phyloP scores from a whole-genome alignment of 2,113 vertebrate species.

The Pteruthius melanotis region DNA sequence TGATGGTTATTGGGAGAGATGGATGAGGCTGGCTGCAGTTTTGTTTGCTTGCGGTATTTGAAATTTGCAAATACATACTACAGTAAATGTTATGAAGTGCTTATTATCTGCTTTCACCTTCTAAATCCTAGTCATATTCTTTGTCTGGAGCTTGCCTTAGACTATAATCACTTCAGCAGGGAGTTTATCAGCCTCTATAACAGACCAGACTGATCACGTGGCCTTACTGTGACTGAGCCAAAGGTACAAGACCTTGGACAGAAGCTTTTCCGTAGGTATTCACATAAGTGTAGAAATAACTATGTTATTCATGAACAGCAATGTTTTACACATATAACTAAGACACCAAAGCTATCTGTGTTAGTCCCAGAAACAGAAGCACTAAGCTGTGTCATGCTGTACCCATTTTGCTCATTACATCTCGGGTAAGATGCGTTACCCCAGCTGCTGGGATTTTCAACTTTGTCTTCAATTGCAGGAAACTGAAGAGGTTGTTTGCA shows the following conservation, averaged over 20 bases:
- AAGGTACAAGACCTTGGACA: neutral
- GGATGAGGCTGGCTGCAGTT: neutral
- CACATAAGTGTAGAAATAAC: neutral
- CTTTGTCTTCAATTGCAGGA: neutral
- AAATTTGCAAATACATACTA: neutral
- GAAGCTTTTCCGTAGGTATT: neutral
- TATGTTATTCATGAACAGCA: neutral
- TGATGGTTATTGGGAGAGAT: neutral
- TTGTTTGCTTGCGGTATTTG: neutral
- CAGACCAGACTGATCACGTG: rapidly evolving
- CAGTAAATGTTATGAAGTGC: neutral
- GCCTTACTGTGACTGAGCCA: neutral
- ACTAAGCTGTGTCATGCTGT: neutral
- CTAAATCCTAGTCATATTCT: neutral
- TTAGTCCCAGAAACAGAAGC: neutral
- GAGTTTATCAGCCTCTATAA: neutral
- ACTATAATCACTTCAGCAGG: neutral
- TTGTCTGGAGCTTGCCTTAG: neutral
- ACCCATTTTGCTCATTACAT: neutral
- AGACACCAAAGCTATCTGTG: neutral
- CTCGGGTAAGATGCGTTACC: neutral
- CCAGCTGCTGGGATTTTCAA: neutral
- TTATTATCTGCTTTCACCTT: neutral
- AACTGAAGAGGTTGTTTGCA: neutral
- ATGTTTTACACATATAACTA: neutral